A percentile compares a stretch with the other conserved stretches of the same genome.
phyloP scores from a whole-genome alignment of 2,797 vertebrate genomes.

The Caiman crocodilus region DNA sequence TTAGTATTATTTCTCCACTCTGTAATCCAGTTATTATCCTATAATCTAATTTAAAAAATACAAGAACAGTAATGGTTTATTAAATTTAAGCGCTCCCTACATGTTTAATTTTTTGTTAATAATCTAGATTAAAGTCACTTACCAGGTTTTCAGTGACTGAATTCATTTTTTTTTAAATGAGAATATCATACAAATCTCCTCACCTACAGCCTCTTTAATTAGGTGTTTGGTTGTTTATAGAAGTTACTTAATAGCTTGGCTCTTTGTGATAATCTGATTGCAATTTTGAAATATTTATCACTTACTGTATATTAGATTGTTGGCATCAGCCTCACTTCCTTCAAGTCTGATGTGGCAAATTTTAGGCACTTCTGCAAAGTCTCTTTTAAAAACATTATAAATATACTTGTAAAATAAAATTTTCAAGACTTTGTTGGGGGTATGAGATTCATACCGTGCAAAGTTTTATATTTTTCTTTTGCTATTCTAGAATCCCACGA shows the following conservation, averaged over 20 bases:
- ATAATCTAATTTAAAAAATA: constrained; percentile 84
- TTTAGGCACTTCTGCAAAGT: constrained; percentile 91
- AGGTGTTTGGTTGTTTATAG: constrained; percentile 65
- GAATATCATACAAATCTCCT: constrained; percentile 83
- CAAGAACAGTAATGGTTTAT: constrained; percentile 82
- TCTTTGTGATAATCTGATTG: constrained; percentile 80
- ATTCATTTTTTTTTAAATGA: constrained; percentile 84
- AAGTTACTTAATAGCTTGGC: constrained; percentile 75
- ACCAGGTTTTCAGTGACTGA: constrained; percentile 81
- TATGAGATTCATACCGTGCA: constrained; percentile 87
- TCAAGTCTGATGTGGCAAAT: constrained; percentile 88
- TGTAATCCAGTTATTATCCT: constrained; percentile 87
- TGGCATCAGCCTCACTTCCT: constrained; percentile 81
- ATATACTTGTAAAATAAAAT: constrained; percentile 87
- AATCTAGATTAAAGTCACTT: constrained; percentile 87
- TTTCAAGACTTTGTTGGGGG: constrained; percentile 86
- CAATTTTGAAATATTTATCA: constrained; percentile 78
- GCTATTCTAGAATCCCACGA: constrained; percentile 80
- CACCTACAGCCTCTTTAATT: constrained; percentile 75
- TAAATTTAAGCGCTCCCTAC: constrained; percentile 85
- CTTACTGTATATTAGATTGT: constrained; percentile 74
- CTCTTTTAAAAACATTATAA: constrained; percentile 87
- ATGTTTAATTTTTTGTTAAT: constrained; percentile 82
- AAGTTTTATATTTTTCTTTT: constrained; percentile 77
- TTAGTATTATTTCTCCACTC: constrained; percentile 81